A percentile compares a stretch with the other conserved stretches of the same genome.
Conservation (phyloP, 2,797 vertebrate species). For the Leucoraja ocellata region DNA sequence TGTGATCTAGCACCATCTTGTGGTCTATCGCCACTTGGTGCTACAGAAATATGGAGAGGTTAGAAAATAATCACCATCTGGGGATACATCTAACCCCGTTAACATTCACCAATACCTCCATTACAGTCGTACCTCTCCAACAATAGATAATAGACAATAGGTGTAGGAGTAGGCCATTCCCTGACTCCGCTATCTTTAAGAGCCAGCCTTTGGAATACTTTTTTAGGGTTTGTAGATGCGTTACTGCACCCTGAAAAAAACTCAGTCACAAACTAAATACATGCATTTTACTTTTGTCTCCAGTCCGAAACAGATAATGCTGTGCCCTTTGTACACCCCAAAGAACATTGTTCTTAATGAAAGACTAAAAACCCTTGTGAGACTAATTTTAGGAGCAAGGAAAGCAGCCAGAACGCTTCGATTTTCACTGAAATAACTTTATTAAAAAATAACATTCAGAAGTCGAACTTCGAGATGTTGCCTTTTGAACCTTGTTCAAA, state of each 20-base stretch:
- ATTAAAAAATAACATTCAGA: neutral
- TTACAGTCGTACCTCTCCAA: neutral
- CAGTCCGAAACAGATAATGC: neutral
- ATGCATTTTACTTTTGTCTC: neutral
- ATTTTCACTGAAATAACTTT: neutral
- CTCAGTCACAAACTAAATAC: neutral
- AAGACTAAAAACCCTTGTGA: neutral
- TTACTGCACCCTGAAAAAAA: neutral
- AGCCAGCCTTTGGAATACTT: neutral
- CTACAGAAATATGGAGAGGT: neutral
- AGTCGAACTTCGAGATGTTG: neutral
- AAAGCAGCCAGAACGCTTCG: neutral
- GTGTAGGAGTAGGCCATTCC: too few relatives aligned
- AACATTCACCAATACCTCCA: neutral
- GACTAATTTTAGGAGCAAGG: neutral
- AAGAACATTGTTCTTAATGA: neutral
- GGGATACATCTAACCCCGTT: neutral
- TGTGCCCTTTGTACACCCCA: neutral
- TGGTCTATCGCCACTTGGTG: neutral
- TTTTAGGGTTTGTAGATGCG: neutral
- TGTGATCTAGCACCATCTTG: neutral
- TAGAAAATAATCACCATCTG: neutral
- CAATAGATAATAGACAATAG: neutral
- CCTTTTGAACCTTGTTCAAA: neutral
- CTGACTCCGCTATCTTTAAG: too few relatives aligned